Percentiles rank a stretch among this genome's conserved stretches.
These are phyloP conservation scores for Gymnorhina tibicen DNA, from an alignment of 2,113 vertebrate species.

Conservation along the genomic window DNA sequence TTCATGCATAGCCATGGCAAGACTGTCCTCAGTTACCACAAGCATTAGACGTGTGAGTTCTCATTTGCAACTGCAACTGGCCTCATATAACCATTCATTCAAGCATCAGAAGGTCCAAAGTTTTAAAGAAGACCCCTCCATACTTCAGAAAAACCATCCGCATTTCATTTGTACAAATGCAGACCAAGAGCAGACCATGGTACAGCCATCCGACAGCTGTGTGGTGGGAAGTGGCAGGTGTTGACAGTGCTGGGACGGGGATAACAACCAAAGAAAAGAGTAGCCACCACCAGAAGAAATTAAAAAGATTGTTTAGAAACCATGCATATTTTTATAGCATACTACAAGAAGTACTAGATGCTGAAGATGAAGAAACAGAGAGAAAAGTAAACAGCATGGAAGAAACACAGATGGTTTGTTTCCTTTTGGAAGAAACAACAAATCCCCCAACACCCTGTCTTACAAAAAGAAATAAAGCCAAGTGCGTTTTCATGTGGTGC, in stretches of 20 bases:
- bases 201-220: not conserved
- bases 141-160: not conserved
- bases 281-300: constrained; percentile 6
- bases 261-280: not conserved
- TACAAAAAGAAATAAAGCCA: not conserved
- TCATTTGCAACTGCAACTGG: not conserved
- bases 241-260: not conserved
- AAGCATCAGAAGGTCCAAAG: not conserved
- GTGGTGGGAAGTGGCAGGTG: not conserved
- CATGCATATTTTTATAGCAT: not conserved
- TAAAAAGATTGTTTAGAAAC: not conserved
- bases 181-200: not conserved
- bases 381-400: not conserved
- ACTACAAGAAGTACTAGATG: not conserved
- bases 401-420: not conserved
- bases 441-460: not conserved
- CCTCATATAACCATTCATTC: not conserved
- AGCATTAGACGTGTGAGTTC: not conserved
- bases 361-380: not conserved
- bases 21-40: not conserved
- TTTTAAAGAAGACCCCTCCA: not conserved
- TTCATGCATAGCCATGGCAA: accelerated
- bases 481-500: not conserved
- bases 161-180: not conserved
- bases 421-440: not conserved